These are phyloP conservation scores for cat (Felis catus) DNA, from an alignment of 2,113 vertebrate species.

Conservation along the genomic window F.catus_Fca126_mat1.0 CM031416.1:44891501-44892000, in stretches of 20 bases:
- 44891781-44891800: background rate
- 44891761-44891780: background rate
- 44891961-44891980: background rate
- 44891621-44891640: background rate
- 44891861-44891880: background rate
- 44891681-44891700: background rate
- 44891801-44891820: background rate
- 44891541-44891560: background rate
- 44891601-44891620: background rate
- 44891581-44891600: background rate
- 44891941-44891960: background rate
- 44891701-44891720: background rate
- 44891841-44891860: background rate
- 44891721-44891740: background rate
- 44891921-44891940: background rate
- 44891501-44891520: background rate
- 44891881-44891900: background rate
- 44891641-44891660: no score
- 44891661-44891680: background rate
- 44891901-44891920: background rate
- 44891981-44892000: background rate
- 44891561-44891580: background rate
- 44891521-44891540: background rate
- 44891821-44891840: slow-evolving; percentile 14
- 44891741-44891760: accelerated